phyloP scores from a whole-genome alignment of 2,113 vertebrate species.

The Anoplopoma fimbria region DNA sequence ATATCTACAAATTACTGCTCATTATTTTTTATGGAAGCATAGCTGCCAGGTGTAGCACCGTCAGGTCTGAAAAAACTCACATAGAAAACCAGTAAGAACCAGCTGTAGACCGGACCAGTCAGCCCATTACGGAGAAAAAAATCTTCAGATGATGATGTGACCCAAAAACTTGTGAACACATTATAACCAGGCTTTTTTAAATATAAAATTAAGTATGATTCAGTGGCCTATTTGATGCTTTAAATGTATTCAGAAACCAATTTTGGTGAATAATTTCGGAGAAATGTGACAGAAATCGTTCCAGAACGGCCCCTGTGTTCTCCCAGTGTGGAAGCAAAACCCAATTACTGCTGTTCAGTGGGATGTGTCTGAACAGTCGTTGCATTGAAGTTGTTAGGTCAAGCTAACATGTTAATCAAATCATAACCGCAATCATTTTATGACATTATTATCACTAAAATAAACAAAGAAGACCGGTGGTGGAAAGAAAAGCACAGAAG shows the following conservation, averaged over 20 bases:
- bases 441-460: background rate
- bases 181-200: background rate
- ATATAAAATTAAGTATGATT: conserved; percentile 24
- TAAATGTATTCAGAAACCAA: conserved; percentile 17
- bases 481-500: background rate
- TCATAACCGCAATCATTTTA: background rate
- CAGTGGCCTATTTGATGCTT: conserved; percentile 40
- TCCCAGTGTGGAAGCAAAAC: conserved; percentile 13
- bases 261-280: conserved; percentile 55
- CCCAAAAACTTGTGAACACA: background rate
- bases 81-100: background rate
- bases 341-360: conserved; percentile 2
- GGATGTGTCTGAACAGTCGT: background rate
- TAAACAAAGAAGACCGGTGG: background rate
- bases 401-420: background rate
- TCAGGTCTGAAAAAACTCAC: background rate
- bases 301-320: conserved; percentile 12
- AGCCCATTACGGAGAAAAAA: background rate
- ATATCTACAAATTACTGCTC: background rate
- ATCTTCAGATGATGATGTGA: background rate
- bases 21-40: background rate
- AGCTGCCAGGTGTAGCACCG: background rate
- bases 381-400: conserved; percentile 1
- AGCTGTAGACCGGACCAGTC: background rate
- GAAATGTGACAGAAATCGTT: conserved; percentile 30